Base-by-base conservation (phyloP, 30 jellyfish, hydroid and myxozoan genomes). In the Aurelia coerulea region DNA sequence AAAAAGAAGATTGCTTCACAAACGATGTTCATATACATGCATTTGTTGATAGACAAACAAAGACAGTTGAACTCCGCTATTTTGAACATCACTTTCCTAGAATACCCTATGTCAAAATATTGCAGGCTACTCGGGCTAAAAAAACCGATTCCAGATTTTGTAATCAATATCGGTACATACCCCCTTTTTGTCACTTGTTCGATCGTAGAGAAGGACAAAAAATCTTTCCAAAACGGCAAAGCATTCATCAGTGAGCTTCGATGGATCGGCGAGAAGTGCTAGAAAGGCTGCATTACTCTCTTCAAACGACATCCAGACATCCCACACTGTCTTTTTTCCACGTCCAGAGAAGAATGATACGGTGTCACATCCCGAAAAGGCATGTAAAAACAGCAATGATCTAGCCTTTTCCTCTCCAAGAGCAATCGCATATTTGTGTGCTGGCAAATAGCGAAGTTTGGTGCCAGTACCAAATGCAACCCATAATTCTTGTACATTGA, bases 301-400 rank as follows among this genome's bases (percentile, higher is more conserved):
- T 6, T 63, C 78, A 62, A 77, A 54, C 56, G 76, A 58, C 65
- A 34, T 60, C 88, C 88, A 54, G 32, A 35, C 66, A 74, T 77
- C 66, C 88, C 88, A 77, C 78, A 80, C 88, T 14, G 76, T 77
- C 79, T 77, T 77, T 63, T 77, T 77, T 3, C 88, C 88, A 14
- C 88, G 62, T 63, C 88, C 88, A 7, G 78, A 31, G 88, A 77
- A 77, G 78, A 77, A 77, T 5, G 88, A 77, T 60, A 77, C 88
- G 5, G 76, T 52, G 74, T 75, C 86, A 75, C 86, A 75, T 52
- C 86, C 76, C 19, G 86, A 50, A 75, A 75, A 58, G 31, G 86
- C 86, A 53, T 75, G 86, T 10, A 75, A 52, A 32, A 75, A 58
- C 54, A 58, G 86, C 74, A 75, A 58, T 52, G 54, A 75, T 50